Conservation (phyloP, 2,797 vertebrate genomes). For the Gymnoscopelus microlampas region DNA sequence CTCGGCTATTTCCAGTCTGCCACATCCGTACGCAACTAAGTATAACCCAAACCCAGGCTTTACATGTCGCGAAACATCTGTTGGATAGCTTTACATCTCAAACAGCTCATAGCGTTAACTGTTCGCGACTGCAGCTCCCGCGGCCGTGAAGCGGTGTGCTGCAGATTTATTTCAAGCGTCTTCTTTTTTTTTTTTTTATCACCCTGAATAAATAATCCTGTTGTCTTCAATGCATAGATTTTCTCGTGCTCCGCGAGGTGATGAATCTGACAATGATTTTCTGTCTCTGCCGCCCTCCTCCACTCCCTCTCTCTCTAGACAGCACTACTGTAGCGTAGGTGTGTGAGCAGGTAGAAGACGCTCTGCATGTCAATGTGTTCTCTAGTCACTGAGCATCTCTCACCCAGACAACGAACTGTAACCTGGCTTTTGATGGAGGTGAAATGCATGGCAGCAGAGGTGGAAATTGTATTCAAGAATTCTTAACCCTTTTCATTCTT, state of each 20-base stretch:
- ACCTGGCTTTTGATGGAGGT: slow-evolving; percentile 26
- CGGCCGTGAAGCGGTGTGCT: too few species aligned
- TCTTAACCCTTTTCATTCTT: too few species aligned
- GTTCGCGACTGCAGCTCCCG: too few species aligned
- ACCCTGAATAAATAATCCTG: slow-evolving; percentile 39
- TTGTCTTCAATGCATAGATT: slow-evolving; percentile 45
- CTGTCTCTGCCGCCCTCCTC: slow-evolving; percentile 52
- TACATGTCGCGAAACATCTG: too few species aligned
- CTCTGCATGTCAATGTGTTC: slow-evolving; percentile 56
- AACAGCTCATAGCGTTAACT: too few species aligned
- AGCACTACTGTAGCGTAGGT: slow-evolving; percentile 12
- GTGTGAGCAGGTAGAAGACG: slow-evolving; percentile 22
- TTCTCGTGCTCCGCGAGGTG: slow-evolving; percentile 52
- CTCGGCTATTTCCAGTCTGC: too few species aligned
- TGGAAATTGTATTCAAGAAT: slow-evolving; percentile 12
- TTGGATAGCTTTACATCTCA: too few species aligned
- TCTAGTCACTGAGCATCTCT: slow-evolving; percentile 29
- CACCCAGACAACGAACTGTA: neutral
- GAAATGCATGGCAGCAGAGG: slow-evolving; percentile 19
- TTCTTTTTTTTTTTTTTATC: slow-evolving; percentile 22
- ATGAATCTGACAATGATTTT: slow-evolving; percentile 72
- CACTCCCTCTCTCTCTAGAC: slow-evolving; percentile 20
- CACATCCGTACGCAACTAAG: too few species aligned
- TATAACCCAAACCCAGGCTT: too few species aligned
- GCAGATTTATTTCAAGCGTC: too few species aligned